Evolutionary conservation across 2,113 vertebrate genomes (phyloP).

Genomic region (Leptobrachium ailaonicum): DNA sequence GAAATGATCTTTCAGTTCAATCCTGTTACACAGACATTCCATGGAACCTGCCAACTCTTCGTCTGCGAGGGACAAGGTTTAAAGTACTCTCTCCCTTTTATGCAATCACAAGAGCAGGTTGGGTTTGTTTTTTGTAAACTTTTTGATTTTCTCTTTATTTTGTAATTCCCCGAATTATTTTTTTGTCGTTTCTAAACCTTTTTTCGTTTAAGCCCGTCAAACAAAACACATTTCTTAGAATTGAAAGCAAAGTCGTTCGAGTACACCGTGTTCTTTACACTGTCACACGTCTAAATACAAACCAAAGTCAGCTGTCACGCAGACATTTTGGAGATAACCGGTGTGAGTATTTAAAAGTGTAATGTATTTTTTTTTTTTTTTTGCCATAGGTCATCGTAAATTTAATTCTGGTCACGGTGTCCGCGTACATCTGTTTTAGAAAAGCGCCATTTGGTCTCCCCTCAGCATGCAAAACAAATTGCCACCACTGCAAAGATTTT

Average conservation of each 20-base stretch:
- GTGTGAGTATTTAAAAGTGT: conserved; percentile 51
- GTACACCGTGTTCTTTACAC: conserved; percentile 70
- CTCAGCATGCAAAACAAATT: conserved; percentile 68
- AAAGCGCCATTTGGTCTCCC: conserved; percentile 65
- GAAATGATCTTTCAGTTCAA: conserved; percentile 52
- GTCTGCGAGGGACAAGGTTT: conserved; percentile 58
- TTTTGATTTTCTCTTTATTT: conserved; percentile 21
- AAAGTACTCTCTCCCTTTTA: conserved; percentile 57
- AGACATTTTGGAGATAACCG: conserved; percentile 53
- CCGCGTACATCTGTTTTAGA: conserved; percentile 73
- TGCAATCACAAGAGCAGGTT: conserved; percentile 33
- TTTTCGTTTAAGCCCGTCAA: conserved; percentile 58
- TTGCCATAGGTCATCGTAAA: conserved; percentile 73
- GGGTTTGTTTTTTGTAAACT: conserved; percentile 6
- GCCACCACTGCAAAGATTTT: conserved; percentile 70
- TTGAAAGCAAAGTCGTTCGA: conserved; percentile 68
- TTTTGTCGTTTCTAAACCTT: too few relatives aligned
- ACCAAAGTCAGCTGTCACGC: conserved; percentile 75
- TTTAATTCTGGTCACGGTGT: conserved; percentile 68
- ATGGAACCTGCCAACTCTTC: conserved; percentile 51
- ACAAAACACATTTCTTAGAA: conserved; percentile 65
- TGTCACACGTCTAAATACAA: conserved; percentile 74
- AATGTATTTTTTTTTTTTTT: conserved; percentile 39
- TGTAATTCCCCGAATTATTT: conserved; percentile 22
- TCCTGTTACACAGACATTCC: conserved; percentile 66